Conservation (phyloP, 37 sponge, comb jelly and placozoan species). For the Axinella damicornis region DNA sequence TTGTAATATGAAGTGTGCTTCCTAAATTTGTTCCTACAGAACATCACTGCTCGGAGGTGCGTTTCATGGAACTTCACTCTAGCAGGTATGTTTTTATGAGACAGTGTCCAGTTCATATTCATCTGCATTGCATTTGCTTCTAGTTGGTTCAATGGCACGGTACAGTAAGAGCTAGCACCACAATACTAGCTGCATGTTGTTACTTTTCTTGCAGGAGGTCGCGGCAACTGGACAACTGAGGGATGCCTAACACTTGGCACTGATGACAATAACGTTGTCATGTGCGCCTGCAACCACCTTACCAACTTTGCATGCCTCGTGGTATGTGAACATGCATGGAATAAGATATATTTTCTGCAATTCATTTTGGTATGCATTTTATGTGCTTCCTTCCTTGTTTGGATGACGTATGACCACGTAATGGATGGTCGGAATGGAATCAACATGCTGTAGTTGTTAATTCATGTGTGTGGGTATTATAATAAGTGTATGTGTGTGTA, state of each 20-base stretch:
- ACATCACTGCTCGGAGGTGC: slow-evolving; percentile 33
- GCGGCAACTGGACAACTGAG: slow-evolving; percentile 51
- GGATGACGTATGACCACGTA: too few relatives aligned
- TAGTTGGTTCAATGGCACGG: too few relatives aligned
- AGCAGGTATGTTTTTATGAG: neutral
- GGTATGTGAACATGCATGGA: slow-evolving; percentile 33
- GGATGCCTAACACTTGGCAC: slow-evolving; percentile 26
- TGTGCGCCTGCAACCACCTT: slow-evolving; percentile 66
- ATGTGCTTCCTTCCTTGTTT: too few relatives aligned
- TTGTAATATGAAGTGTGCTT: neutral
- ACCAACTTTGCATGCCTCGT: slow-evolving; percentile 75
- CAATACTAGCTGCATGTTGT: too few relatives aligned
- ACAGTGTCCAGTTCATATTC: too few relatives aligned
- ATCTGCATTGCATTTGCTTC: neutral
- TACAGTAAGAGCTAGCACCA: too few relatives aligned
- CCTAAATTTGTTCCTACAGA: neutral
- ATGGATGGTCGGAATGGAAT: too few relatives aligned
- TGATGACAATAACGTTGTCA: slow-evolving; percentile 13
- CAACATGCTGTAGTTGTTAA: too few relatives aligned
- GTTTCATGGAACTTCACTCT: slow-evolving; percentile 62
- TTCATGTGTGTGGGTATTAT: too few relatives aligned
- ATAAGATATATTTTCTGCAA: neutral
- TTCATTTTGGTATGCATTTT: neutral
- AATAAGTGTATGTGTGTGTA: too few relatives aligned
- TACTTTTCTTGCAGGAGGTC: slow-evolving; percentile 15